A percentile compares a stretch with the other conserved stretches of the same genome.
Evolutionary conservation across 2,797 vertebrate genomes (phyloP).

Genomic region (Syndactyla subalaris): DNA sequence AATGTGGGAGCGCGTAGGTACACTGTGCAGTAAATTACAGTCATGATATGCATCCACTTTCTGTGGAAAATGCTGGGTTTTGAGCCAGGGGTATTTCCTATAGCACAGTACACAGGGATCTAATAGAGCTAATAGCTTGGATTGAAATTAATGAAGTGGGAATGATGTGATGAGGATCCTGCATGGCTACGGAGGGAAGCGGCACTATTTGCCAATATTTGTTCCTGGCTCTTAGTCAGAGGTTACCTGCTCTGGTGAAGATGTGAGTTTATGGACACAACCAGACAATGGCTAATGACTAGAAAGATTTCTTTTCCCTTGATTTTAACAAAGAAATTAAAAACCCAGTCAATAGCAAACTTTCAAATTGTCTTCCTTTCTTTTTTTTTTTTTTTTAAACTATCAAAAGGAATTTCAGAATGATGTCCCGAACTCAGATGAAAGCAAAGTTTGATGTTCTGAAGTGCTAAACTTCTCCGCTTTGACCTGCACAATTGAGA

Average conservation of each 20-base stretch:
- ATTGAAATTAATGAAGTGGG: constrained; percentile 69
- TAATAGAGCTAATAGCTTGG: constrained; percentile 42
- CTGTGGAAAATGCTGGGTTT: constrained; percentile 17
- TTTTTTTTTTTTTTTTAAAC: background rate
- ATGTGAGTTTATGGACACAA: background rate
- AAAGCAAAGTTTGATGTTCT: constrained; percentile 54
- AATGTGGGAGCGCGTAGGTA: constrained; percentile 41
- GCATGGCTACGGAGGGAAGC: background rate
- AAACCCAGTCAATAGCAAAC: background rate
- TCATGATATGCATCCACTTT: background rate
- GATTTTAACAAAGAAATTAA: constrained; percentile 43
- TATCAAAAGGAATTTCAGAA: constrained; percentile 54
- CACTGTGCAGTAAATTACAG: constrained; percentile 50
- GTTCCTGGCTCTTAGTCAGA: background rate
- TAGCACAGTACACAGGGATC: background rate
- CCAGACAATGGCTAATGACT: background rate
- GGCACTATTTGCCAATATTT: constrained; percentile 53
- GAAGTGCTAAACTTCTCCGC: constrained; percentile 51
- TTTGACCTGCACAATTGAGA: constrained; percentile 5
- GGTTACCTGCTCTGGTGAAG: background rate
- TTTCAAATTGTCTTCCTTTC: constrained; percentile 20
- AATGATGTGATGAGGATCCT: constrained; percentile 10
- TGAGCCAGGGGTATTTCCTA: constrained; percentile 43
- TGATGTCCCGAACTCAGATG: constrained; percentile 8
- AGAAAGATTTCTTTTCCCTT: background rate